A percentile compares a stretch with the other conserved stretches of the same genome.
These are phyloP conservation scores for Saxidomus purpurata DNA, from an alignment of 1,140 invertebrate species.

Conservation along the genomic window DNA sequence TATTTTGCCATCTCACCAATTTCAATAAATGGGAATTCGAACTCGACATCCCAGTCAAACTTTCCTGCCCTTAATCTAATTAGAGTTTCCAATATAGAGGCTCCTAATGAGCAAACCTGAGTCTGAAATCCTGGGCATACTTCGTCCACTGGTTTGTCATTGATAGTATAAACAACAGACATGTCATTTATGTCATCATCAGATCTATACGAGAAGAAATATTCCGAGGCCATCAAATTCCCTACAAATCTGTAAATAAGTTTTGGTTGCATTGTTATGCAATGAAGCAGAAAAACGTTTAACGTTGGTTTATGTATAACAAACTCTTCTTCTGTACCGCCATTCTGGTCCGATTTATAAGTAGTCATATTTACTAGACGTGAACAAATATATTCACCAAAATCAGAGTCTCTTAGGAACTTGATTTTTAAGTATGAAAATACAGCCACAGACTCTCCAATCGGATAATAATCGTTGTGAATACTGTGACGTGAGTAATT, in stretches of 20 bases:
- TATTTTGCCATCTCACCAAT: background rate
- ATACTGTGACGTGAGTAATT: background rate
- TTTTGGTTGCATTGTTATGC: background rate
- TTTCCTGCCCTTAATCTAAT: background rate
- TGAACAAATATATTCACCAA: constrained; percentile 12
- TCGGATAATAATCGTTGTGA: background rate
- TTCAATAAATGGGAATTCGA: background rate
- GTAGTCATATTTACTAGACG: too few relatives aligned
- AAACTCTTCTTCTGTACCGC: background rate
- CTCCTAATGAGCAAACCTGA: background rate
- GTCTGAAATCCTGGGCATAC: constrained; percentile 21
- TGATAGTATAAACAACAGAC: constrained; percentile 3
- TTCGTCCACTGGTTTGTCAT: background rate
- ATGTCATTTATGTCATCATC: constrained; percentile 2
- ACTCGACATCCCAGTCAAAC: background rate
- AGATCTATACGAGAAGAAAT: background rate
- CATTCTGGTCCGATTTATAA: too few relatives aligned
- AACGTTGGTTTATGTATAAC: background rate
- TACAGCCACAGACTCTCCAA: background rate
- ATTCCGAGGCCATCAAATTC: background rate
- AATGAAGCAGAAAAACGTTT: background rate
- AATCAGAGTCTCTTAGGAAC: constrained; percentile 8
- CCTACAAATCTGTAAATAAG: constrained; percentile 19
- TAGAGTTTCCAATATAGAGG: too few relatives aligned
- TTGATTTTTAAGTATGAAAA: background rate